These are phyloP conservation scores for Hemiprocne comata DNA, from an alignment of 2,113 vertebrate species.

Conservation along the genomic window DNA sequence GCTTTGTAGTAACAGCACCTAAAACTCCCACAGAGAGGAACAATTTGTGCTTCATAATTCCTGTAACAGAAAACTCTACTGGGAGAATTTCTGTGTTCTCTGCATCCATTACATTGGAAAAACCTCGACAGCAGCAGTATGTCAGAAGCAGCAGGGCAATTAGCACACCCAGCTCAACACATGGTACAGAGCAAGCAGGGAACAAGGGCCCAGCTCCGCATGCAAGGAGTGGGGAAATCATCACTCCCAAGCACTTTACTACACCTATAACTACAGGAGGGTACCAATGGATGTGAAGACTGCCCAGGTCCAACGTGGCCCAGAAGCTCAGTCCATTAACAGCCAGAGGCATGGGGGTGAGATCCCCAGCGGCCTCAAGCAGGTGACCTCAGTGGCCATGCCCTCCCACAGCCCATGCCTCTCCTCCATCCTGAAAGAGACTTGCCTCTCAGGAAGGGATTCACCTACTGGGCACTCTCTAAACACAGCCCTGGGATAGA, in stretches of 20 bases:
- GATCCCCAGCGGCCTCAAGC: neutral
- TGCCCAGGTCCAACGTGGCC: neutral
- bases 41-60: neutral
- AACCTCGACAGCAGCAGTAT: neutral
- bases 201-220: neutral
- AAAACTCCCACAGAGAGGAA: neutral
- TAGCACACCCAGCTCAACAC: accelerated
- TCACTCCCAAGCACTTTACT: neutral
- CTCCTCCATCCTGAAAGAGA: neutral
- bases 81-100: neutral
- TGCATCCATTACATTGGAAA: neutral
- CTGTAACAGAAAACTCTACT: neutral
- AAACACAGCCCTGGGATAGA: neutral
- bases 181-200: accelerated
- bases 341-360: neutral
- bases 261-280: neutral
- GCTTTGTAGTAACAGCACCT: neutral
- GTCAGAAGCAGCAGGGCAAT: neutral
- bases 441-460: neutral
- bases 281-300: neutral
- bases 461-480: neutral
- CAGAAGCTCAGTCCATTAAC: neutral
- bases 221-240: neutral
- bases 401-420: neutral
- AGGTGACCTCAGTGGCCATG: neutral